Evolutionary conservation across 2,888 invertebrate species (phyloP).

Genomic region (Nipponacmea schrenckii): DNA sequence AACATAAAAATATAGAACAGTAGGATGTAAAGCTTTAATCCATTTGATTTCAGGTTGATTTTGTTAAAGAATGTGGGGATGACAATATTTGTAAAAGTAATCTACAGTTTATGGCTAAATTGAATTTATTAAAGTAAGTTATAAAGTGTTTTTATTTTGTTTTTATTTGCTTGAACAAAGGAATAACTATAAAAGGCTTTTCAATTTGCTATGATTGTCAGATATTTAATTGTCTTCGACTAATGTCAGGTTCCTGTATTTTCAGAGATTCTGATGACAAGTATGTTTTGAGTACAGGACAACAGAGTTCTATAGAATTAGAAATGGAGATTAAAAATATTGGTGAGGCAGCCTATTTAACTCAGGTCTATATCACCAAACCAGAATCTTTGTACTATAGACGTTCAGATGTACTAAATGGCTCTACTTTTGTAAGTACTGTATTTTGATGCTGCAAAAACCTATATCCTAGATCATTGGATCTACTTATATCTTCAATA

Average conservation of each 20-base stretch:
- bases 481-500: no score
- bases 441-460: neutral
- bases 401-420: constrained; percentile 27
- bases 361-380: constrained; percentile 47
- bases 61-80: constrained; percentile 84
- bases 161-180: neutral
- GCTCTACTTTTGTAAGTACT: neutral
- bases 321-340: constrained; percentile 81
- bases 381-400: constrained; percentile 40
- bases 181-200: no score
- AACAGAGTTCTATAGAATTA: constrained; percentile 81
- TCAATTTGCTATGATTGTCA: constrained; percentile 19
- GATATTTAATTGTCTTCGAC: constrained; percentile 19
- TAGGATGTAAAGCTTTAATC: no score
- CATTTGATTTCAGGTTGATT: constrained; percentile 74
- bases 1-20: no score
- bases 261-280: constrained; percentile 69
- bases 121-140: constrained; percentile 29
- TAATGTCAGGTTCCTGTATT: neutral
- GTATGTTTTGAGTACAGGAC: constrained; percentile 74
- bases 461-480: neutral
- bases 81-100: constrained; percentile 90
- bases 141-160: neutral
- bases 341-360: constrained; percentile 73
- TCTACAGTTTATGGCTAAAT: constrained; percentile 72